These are phyloP conservation scores for Amyelois transitella DNA, from an alignment of 1,140 invertebrate genomes.

Conservation along the genomic window DNA sequence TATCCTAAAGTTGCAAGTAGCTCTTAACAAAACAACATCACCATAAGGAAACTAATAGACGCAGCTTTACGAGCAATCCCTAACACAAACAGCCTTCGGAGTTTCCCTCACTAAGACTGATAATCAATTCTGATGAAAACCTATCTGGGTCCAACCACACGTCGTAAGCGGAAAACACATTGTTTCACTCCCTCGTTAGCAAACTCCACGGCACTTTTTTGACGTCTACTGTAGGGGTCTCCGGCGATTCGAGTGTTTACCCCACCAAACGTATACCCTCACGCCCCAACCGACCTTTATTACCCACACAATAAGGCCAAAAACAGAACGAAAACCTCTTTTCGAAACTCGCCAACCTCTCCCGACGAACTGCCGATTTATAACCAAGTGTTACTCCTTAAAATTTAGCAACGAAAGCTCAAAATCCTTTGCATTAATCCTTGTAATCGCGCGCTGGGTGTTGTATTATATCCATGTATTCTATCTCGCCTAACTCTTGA, in stretches of 20 bases:
- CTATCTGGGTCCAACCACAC: constrained; percentile 8
- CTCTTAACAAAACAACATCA: too few relatives aligned
- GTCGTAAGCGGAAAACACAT: constrained; percentile 44
- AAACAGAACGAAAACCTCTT: constrained; percentile 19
- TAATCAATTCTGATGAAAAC: constrained; percentile 8
- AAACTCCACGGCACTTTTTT: constrained; percentile 59
- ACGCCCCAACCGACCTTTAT: constrained; percentile 28
- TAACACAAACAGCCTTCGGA: background rate
- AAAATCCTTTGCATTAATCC: constrained; percentile 22
- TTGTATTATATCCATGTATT: constrained; percentile 32
- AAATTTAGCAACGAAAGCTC: constrained; percentile 7
- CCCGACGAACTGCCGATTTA: background rate
- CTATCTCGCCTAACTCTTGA: constrained; percentile 44
- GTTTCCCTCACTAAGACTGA: background rate
- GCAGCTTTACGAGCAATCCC: background rate
- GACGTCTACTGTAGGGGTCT: constrained; percentile 59
- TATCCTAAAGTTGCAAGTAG: too few relatives aligned
- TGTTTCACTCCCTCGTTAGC: constrained; percentile 58
- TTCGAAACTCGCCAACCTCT: constrained; percentile 1
- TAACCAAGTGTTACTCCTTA: background rate
- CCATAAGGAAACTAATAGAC: background rate
- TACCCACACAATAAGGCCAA: constrained; percentile 29
- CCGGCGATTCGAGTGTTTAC: constrained; percentile 42
- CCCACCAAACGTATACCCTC: constrained; percentile 21
- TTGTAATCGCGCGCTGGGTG: background rate